Conservation (phyloP, 1,140 invertebrate species). For the Ostrea edulis region DNA sequence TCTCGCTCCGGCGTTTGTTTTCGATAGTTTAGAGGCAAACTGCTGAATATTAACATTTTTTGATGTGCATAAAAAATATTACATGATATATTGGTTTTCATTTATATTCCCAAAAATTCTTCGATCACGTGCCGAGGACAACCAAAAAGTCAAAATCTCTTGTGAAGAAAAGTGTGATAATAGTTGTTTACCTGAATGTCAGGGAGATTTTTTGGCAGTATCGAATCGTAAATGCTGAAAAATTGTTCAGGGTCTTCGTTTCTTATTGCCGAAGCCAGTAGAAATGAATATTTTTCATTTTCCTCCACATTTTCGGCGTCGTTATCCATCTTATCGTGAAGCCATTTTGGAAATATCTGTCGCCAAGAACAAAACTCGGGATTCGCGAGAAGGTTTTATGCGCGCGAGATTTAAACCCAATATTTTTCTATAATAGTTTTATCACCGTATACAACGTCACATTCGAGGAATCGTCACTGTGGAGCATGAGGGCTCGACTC, state of each 20-base stretch:
- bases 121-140: neutral
- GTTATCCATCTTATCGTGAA: slow-evolving; percentile 71
- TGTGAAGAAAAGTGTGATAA: neutral
- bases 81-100: neutral
- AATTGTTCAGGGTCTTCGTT: slow-evolving; percentile 72
- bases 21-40: neutral
- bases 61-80: neutral
- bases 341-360: slow-evolving; percentile 73
- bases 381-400: slow-evolving; percentile 24
- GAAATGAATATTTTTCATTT: slow-evolving; percentile 71
- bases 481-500: too few species aligned
- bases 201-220: slow-evolving; percentile 65
- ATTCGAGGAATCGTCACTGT: too few species aligned
- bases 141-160: neutral
- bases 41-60: neutral
- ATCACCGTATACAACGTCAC: too few species aligned
- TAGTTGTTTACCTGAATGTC: slow-evolving; percentile 62
- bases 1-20: slow-evolving; percentile 33
- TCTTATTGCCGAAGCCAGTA: slow-evolving; percentile 71
- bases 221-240: slow-evolving; percentile 69
- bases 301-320: slow-evolving; percentile 68
- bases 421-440: too few species aligned
- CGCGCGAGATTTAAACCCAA: slow-evolving; percentile 15
- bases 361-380: slow-evolving; percentile 65
- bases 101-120: neutral